Base-by-base conservation (phyloP, 2,797 vertebrate genomes). In the Oceanodroma leucorhoa region DNA sequence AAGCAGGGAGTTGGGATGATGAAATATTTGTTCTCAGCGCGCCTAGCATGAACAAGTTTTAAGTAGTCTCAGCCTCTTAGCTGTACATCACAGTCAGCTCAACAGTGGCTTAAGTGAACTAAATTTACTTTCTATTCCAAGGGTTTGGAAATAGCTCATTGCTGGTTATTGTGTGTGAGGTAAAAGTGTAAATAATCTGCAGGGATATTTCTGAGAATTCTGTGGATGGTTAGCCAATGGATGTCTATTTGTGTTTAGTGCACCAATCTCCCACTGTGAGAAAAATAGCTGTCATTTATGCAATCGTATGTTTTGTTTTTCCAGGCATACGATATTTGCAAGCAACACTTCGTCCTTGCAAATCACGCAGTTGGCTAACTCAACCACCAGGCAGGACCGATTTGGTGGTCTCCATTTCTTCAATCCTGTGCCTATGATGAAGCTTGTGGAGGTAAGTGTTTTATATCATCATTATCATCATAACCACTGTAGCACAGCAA, bases 341-440 rank as follows among this genome's bases (percentile, higher is more conserved):
- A 99, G 99, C 98, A 99, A 99, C 98, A 99, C 99, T 2, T 99
- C 99, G 3, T 99, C 99, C 30, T 92, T 99, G 97, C 98, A 98
- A 65, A 99, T 99, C 95, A 97, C 98, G 0, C 98, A 98, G 95
- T 97, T 99, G 69, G 99, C 99, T 90, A 99, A 99, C 43, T 97
- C 98, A 43, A 99, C 99, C 87, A 98, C 96, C 84, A 98, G 99
- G 75, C 98, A 98, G 95, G 99, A 99, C 97, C 97, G 98, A 14
- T 99, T 99, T 20, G 99, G 98, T 2, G 99, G 99, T 65, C 98
- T 99, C 72, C 99, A 99, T 97, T 99, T 99, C 97, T 99, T 99
- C 97, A 99, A 99, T 90, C 99, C 99, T 0, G 99, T 99, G 64
- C 99, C 99, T 34, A 34, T 99, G 98, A 99, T 99, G 99, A 99